Evolutionary conservation across 2,113 vertebrate species (phyloP).

Genomic region (Tychaedon coryphoeus): DNA sequence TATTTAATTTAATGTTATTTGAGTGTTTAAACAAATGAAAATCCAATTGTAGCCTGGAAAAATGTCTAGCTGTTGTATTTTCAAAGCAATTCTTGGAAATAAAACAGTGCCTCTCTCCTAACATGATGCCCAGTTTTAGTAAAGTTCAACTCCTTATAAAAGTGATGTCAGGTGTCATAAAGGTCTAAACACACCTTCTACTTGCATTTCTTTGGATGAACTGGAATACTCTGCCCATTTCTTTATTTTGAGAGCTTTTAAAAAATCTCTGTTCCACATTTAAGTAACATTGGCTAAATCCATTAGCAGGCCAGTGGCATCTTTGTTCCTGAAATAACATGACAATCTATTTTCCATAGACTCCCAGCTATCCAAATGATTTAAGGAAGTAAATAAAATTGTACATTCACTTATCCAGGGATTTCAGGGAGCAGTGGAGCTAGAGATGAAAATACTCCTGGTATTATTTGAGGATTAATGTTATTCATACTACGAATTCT

Average conservation of each 20-base stretch:
- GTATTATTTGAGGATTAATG: neutral
- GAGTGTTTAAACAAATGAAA: neutral
- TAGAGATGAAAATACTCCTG: neutral
- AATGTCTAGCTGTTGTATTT: neutral
- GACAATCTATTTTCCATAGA: neutral
- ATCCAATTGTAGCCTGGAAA: neutral
- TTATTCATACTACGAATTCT: neutral
- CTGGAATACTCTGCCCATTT: neutral
- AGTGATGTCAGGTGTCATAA: neutral
- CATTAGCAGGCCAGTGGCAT: neutral
- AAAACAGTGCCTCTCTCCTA: neutral
- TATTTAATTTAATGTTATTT: neutral
- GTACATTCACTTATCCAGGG: no score
- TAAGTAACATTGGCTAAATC: neutral
- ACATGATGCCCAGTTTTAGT: neutral
- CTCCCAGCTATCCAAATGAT: neutral
- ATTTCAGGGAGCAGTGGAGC: neutral
- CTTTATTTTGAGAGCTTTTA: neutral
- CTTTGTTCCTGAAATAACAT: neutral
- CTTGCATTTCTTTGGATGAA: neutral
- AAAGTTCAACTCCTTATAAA: neutral
- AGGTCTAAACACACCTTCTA: neutral
- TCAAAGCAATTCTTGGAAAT: neutral
- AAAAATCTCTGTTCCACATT: neutral
- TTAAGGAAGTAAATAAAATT: neutral